Evolutionary conservation across 2,888 invertebrate species (phyloP), one percentile per base, ranked within the genome.

Genomic region (Keiferia lycopersicella): DNA sequence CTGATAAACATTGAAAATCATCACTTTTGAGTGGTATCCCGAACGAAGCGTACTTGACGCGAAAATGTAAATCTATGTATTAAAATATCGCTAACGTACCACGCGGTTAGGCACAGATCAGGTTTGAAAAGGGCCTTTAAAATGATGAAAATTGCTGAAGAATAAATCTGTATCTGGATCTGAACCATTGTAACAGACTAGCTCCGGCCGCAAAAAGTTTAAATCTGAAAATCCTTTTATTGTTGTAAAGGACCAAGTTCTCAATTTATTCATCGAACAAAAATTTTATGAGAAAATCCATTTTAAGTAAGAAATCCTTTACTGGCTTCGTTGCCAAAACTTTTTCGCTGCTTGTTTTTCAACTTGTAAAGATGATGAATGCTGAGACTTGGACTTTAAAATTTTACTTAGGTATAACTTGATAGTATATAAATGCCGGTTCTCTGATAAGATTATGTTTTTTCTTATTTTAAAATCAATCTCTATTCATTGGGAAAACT

Each of bases 291-390:
- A 38, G 16, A 57, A 57, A 38, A 3, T 57, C 34, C 34, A 18
- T 20, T 18, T 34, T 16, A 57, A 56, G 56, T n/a, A 50, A 53
- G 26, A 22, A 22, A 12, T 14, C 22, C 51, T 53, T 53, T 11
- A 53, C 51, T 26, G 12, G 51, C 51, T 53, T 22, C 14, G 22
- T 53, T 22, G 20, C 51, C 22, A 20, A 22, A 22, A 14, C 22
- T 12, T 22, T 14, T 22, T 53, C 22, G 51, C 22, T 45, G 45
- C 11, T 45, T 45, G 45, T 45, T 45, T 45, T 45, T 16, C 45
- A 16, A 16, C 45, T 45, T 45, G 64, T 68, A 66, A 64, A 67
- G 63, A 59, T 30, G 53, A 53, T 22, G 53, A 61, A 22, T 20
- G 22, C 18, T 18, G 12, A 11, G 12, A 45, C 16, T 45, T 45